phyloP scores from a whole-genome alignment of 2,797 vertebrate species.

The Argentina silus region DNA sequence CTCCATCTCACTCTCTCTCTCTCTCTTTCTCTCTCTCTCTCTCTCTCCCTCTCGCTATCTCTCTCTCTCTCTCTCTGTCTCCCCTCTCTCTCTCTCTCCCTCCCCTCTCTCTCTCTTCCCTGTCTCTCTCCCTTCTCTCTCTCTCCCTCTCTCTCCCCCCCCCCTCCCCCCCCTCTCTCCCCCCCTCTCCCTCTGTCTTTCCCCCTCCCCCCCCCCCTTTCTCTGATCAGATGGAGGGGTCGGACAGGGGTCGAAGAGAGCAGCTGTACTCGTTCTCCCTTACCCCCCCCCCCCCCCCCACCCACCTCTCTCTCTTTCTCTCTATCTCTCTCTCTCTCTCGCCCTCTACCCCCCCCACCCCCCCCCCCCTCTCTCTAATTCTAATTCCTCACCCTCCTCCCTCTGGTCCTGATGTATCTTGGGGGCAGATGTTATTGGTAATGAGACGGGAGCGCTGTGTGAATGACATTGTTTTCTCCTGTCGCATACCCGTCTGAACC shows the following conservation, averaged over 20 bases:
- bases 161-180: background rate
- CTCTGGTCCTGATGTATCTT: background rate
- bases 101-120: background rate
- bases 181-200: background rate
- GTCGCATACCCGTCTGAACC: background rate
- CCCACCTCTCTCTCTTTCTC: background rate
- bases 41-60: background rate
- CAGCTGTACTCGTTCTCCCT: background rate
- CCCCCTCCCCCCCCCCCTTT: background rate
- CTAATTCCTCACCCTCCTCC: background rate
- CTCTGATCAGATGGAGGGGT: no score
- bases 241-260: no score
- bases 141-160: background rate
- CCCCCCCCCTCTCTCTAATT: background rate
- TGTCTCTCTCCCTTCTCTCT: background rate
- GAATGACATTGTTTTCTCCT: background rate
- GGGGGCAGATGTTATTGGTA: background rate
- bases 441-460: background rate
- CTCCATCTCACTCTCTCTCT: background rate
- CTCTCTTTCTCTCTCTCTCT: background rate
- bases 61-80: constrained; percentile 1
- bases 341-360: no score
- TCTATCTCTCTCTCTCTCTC: background rate
- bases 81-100: constrained; percentile 5
- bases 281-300: background rate